phyloP scores from a whole-genome alignment of 2,113 vertebrate species.

The Nothoprocta pentlandii region DNA sequence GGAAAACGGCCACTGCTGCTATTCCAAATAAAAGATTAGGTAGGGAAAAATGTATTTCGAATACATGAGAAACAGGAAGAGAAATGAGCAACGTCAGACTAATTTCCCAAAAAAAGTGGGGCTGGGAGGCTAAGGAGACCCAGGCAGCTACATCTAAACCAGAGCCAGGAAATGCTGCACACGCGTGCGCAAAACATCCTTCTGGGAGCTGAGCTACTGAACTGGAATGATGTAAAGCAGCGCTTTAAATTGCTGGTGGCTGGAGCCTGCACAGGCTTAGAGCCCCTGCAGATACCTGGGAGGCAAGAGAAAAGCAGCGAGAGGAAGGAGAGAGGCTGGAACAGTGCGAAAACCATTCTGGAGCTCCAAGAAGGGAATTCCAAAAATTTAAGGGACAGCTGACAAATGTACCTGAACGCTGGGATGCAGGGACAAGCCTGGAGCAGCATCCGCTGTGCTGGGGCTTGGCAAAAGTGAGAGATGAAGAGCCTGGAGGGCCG shows the following conservation, averaged over 20 bases:
- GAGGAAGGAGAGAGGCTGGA: not conserved
- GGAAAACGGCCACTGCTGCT: not conserved
- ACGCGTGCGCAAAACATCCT: not conserved
- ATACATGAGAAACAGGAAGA: not conserved
- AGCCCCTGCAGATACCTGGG: fast-evolving
- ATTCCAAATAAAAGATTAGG: not conserved
- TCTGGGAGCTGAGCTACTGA: not conserved
- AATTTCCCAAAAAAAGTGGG: not conserved
- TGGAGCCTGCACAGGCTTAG: not conserved
- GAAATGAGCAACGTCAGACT: not conserved
- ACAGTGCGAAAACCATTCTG: not conserved
- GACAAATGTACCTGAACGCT: fast-evolving
- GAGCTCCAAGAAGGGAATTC: not conserved
- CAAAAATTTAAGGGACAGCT: not conserved
- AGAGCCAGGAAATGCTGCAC: not conserved
- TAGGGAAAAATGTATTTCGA: not conserved
- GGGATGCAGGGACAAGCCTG: not conserved
- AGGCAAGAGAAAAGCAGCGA: not conserved
- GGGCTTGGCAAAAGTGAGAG: not conserved
- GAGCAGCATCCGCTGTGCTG: not conserved
- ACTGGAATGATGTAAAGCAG: not conserved
- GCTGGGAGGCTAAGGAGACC: not conserved
- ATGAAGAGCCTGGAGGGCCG: not conserved
- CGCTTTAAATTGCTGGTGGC: not conserved
- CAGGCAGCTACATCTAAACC: not conserved